These are phyloP conservation scores for Osmoderma eremita DNA, from an alignment of 2,888 invertebrate genomes.

Conservation along the genomic window DNA sequence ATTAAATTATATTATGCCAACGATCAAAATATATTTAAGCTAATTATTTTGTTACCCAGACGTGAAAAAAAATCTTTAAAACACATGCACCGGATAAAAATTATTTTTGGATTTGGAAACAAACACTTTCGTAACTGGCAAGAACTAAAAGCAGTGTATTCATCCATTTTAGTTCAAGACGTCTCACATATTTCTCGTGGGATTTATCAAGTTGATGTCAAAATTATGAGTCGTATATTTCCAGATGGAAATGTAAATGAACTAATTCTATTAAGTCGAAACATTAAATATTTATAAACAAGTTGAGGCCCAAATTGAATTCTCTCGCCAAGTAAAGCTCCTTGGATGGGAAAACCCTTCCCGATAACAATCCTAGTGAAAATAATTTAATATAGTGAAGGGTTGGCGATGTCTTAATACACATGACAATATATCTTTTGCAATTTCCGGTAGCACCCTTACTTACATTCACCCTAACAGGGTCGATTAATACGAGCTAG, in stretches of 20 bases:
- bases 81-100: too few relatives aligned
- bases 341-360: constrained; percentile 22
- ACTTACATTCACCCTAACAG: constrained; percentile 14
- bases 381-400: constrained; percentile 43
- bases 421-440: constrained; percentile 62
- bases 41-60: too few relatives aligned
- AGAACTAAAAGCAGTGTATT: too few relatives aligned
- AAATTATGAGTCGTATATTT: neutral
- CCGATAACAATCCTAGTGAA: constrained; percentile 37
- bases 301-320: constrained; percentile 22
- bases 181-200: too few relatives aligned
- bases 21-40: too few relatives aligned
- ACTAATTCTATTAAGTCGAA: constrained; percentile 23
- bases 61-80: too few relatives aligned
- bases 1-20: too few relatives aligned
- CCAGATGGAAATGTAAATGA: constrained; percentile 12
- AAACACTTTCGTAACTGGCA: too few relatives aligned
- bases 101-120: too few relatives aligned
- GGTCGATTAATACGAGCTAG: constrained; percentile 24
- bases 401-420: constrained; percentile 58
- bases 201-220: too few relatives aligned
- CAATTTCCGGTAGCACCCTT: constrained; percentile 60
- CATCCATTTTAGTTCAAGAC: too few relatives aligned
- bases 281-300: constrained; percentile 37
- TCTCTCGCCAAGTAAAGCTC: constrained; percentile 11